Evolutionary conservation across 1,140 invertebrate species (phyloP).

Genomic region (Pseudobourletiella spinata): DNA sequence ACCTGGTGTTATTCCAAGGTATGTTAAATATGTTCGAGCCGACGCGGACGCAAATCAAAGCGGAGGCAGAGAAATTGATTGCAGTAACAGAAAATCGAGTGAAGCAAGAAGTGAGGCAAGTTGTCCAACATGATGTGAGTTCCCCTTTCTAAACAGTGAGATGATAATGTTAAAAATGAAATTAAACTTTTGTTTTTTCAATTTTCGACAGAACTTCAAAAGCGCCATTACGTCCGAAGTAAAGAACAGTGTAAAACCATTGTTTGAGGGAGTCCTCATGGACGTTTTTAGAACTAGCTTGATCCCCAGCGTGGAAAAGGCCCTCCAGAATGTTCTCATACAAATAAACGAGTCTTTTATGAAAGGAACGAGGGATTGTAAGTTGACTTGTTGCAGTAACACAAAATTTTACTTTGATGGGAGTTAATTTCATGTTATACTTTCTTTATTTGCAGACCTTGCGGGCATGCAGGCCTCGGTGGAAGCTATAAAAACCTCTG

Average conservation of each 20-base stretch:
- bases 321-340: conserved; percentile 70
- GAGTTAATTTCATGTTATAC: neutral
- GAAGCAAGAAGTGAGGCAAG: conserved; percentile 66
- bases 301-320: conserved; percentile 73
- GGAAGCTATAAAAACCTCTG: conserved; percentile 16
- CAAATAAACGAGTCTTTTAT: conserved; percentile 80
- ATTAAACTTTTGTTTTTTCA: too few relatives aligned
- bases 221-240: conserved; percentile 12
- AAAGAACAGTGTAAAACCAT: conserved; percentile 3
- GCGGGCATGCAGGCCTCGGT: conserved; percentile 19
- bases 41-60: conserved; percentile 56
- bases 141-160: conserved; percentile 14
- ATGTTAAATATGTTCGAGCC: conserved; percentile 50
- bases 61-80: conserved; percentile 59
- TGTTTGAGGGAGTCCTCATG: conserved; percentile 39
- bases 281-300: conserved; percentile 63
- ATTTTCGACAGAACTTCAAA: conserved; percentile 17
- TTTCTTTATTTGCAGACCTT: conserved; percentile 21
- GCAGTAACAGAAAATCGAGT: conserved; percentile 59
- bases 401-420: neutral
- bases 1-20: too few relatives aligned
- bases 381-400: conserved; percentile 41
- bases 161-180: too few relatives aligned
- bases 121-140: conserved; percentile 61
- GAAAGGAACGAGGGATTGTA: conserved; percentile 79